Evolutionary conservation across 2,888 invertebrate genomes (phyloP).

Genomic region (Epirrhoe tristata): DNA sequence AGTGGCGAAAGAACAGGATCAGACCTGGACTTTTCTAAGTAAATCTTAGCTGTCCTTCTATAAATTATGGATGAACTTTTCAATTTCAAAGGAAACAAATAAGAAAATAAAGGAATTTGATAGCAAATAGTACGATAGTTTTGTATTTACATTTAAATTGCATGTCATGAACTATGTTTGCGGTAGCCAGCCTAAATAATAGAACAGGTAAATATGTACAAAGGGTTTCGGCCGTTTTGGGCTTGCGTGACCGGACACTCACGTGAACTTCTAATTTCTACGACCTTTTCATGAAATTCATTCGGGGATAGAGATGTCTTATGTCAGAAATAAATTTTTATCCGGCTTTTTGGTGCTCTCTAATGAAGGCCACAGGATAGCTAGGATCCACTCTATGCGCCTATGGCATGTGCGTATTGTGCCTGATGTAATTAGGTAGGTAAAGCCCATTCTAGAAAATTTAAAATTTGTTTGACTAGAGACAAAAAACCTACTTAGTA

Average conservation of each 20-base stretch:
- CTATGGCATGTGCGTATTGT: no score
- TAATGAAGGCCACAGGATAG: no score
- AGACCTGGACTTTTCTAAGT: no score
- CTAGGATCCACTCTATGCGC: no score
- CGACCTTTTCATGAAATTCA: conserved; percentile 83
- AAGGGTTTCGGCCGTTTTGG: conserved; percentile 63
- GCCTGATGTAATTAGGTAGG: no score
- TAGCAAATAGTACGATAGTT: background rate
- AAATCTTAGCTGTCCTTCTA: no score
- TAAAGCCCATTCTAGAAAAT: no score
- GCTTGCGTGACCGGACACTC: conserved; percentile 76
- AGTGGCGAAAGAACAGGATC: no score
- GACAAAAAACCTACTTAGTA: no score
- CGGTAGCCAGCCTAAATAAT: conserved; percentile 59
- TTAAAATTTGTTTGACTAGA: no score
- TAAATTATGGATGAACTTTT: background rate
- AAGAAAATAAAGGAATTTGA: background rate
- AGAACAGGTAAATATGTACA: conserved; percentile 68
- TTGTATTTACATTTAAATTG: conserved; percentile 20
- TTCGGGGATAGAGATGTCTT: conserved; percentile 51
- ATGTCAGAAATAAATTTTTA: background rate
- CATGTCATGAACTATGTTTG: conserved; percentile 28
- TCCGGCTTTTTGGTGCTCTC: background rate
- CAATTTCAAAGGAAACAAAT: background rate
- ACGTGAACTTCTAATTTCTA: conserved; percentile 81